A percentile compares a stretch with the other conserved stretches of the same genome.
These are phyloP conservation scores for Cepaea hortensis DNA, from an alignment of 2,888 invertebrate species.

Conservation along the genomic window DNA sequence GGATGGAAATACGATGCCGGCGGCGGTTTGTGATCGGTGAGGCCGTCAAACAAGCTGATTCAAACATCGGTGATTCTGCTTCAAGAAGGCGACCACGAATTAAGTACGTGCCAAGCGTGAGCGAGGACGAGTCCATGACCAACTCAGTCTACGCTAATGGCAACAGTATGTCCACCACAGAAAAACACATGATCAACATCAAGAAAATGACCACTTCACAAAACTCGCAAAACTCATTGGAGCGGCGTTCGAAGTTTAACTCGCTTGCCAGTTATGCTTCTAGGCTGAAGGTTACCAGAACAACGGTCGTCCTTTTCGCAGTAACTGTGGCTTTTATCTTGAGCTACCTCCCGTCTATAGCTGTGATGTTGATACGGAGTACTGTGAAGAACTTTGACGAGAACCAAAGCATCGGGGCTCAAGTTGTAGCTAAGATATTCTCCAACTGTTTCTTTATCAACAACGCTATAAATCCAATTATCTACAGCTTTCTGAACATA, in stretches of 20 bases:
- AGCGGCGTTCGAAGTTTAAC: slow-evolving; percentile 48
- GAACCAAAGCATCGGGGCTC: slow-evolving; percentile 47
- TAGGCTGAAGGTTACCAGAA: slow-evolving; percentile 56
- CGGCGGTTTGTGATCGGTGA: slow-evolving; percentile 53
- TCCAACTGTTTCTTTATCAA: slow-evolving; percentile 59
- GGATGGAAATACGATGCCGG: slow-evolving; percentile 55
- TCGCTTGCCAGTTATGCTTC: slow-evolving; percentile 52
- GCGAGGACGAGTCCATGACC: slow-evolving; percentile 56
- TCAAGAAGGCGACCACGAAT: slow-evolving; percentile 27
- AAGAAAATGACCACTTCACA: slow-evolving; percentile 1
- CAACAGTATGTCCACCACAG: slow-evolving; percentile 27
- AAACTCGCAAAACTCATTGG: slow-evolving; percentile 5
- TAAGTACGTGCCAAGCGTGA: slow-evolving; percentile 59
- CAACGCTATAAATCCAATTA: slow-evolving; percentile 60
- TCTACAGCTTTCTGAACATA: slow-evolving; percentile 60
- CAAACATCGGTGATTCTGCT: slow-evolving; percentile 16
- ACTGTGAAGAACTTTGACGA: slow-evolving; percentile 51
- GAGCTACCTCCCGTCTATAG: slow-evolving; percentile 56
- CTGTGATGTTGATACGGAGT: slow-evolving; percentile 54
- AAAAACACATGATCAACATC: slow-evolving; percentile 27
- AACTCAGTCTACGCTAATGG: slow-evolving; percentile 40
- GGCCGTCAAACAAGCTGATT: slow-evolving; percentile 46
- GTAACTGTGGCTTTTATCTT: slow-evolving; percentile 59
- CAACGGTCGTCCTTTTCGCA: slow-evolving; percentile 58
- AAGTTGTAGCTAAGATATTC: slow-evolving; percentile 54